Base-by-base conservation (phyloP, 1,140 invertebrate genomes). In the Anthonomus grandis region DNA sequence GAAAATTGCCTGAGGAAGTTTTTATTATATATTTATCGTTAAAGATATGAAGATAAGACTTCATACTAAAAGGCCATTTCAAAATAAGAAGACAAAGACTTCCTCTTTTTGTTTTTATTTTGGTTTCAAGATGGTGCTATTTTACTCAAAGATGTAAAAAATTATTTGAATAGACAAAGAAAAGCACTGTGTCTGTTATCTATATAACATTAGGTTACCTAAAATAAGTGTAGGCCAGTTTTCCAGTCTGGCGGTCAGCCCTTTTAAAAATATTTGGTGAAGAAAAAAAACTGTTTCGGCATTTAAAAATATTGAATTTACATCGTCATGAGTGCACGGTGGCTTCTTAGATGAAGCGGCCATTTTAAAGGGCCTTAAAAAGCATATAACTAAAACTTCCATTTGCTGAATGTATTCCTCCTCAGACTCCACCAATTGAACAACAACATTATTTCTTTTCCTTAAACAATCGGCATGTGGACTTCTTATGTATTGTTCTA, bases 231-330 rank as follows among this genome's bases (percentile, higher is more conserved):
- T 93, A 18, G 93, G 93, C 93, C 93, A 96, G 58, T 85, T 91
- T 74, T 95, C 92, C 82, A 96, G 88, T 53, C 92, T 80, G 3
- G 91, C 91, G 3, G 89, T 91, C 2, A 95, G 79, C n/a, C 93
- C 93, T 75, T 96, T 95, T 60, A 95, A 80, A 74, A 95, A 96
- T 59, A 96, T 95, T 75, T 96, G 93, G 78, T 97, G 93, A 1
- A 96, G 80, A 75, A 97, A 97, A 61, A 97, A 78, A 38, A 97
- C 84, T 0, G 93, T 95, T 75, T 97, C 93, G 67, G 89, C 91
- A 76, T 97, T 97, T 23, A 97, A 77, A 76, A 95, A 97, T 64
- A 96, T 95, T 24, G 92, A 95, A 74, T 93, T 95, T 46, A 96
- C 90, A 68, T 97, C 93, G 73, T 96, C 93, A 70, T 97, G 93